phyloP scores from a whole-genome alignment of 2,797 vertebrate species.

The Melopsittacus undulatus region DNA sequence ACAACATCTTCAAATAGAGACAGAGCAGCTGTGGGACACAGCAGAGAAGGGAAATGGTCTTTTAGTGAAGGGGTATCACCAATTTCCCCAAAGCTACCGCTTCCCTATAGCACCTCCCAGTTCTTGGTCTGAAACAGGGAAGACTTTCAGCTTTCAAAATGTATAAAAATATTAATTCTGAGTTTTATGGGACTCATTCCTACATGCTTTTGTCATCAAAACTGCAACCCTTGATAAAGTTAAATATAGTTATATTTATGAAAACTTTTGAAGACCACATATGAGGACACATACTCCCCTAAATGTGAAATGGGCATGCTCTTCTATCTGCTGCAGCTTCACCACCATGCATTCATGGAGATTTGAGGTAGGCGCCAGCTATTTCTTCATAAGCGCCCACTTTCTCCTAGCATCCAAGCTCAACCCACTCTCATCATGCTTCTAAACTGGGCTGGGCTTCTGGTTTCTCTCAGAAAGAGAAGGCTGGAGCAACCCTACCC shows the following conservation, averaged over 20 bases:
- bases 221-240: neutral
- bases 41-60: neutral
- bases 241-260: neutral
- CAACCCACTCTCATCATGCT: neutral
- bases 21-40: neutral
- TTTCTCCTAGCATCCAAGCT: neutral
- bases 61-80: neutral
- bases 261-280: neutral
- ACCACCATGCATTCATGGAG: neutral
- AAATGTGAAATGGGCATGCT: fast-evolving
- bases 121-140: neutral
- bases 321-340: neutral
- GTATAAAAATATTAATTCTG: neutral
- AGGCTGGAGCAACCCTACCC: neutral
- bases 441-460: neutral
- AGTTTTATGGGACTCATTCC: neutral
- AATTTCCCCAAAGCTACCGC: neutral
- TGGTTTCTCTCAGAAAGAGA: neutral
- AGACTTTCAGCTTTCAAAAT: neutral
- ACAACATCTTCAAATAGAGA: neutral
- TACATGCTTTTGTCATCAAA: neutral
- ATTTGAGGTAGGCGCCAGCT: fast-evolving
- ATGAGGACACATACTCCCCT: neutral
- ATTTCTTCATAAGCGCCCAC: neutral
- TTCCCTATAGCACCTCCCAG: neutral